These are phyloP conservation scores for Neomorphus geoffroyi DNA, from an alignment of 2,797 vertebrate genomes.

Conservation along the genomic window DNA sequence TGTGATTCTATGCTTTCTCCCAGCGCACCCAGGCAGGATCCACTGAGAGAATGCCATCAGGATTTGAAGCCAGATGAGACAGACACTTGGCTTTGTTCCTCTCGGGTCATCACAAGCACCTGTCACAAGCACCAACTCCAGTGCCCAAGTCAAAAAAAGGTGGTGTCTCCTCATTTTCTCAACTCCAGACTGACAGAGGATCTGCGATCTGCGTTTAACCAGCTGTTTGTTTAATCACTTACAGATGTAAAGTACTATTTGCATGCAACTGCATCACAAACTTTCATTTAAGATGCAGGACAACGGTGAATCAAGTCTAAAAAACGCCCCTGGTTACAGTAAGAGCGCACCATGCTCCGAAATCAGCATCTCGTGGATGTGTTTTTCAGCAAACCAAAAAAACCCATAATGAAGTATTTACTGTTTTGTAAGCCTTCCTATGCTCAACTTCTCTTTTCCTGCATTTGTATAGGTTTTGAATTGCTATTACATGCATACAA, in stretches of 20 bases:
- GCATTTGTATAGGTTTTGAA: background rate
- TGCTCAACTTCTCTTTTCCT: background rate
- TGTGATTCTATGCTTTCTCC: no score
- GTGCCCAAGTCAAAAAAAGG: background rate
- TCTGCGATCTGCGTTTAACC: background rate
- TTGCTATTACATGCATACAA: background rate
- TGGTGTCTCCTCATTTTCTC: no score
- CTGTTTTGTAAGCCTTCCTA: background rate
- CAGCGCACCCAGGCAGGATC: background rate
- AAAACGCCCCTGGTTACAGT: background rate
- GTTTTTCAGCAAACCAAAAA: background rate
- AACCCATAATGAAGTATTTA: background rate
- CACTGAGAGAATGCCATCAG: background rate
- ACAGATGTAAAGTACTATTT: background rate
- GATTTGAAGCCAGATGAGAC: background rate
- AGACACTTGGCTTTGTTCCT: background rate
- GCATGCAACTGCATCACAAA: background rate
- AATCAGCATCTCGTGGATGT: background rate
- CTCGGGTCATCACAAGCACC: background rate
- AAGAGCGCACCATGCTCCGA: background rate
- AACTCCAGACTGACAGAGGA: background rate
- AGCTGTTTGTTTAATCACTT: background rate
- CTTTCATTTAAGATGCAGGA: background rate
- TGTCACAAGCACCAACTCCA: background rate
- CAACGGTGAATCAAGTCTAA: background rate